These are phyloP conservation scores for Bubo blakistoni DNA, from an alignment of 2,113 vertebrate genomes.

Conservation along the genomic window DNA sequence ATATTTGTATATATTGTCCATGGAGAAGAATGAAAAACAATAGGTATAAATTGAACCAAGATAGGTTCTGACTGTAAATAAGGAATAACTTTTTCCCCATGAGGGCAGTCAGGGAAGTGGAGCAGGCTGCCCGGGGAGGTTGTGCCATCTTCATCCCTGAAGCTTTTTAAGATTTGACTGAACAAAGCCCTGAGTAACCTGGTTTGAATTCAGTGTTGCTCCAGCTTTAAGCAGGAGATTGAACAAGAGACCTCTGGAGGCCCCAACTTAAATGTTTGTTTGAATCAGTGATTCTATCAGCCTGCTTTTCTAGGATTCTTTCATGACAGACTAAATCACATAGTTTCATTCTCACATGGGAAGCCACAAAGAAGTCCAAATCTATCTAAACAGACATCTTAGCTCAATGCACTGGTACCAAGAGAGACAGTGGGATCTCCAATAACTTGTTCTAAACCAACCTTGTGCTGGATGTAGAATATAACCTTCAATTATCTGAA, in stretches of 20 bases:
- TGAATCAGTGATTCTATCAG: background rate
- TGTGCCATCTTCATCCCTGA: background rate
- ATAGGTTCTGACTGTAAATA: background rate
- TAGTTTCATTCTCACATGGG: background rate
- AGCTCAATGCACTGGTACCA: background rate
- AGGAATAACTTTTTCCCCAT: background rate
- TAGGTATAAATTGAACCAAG: background rate
- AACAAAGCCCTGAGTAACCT: background rate
- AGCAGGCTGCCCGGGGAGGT: background rate
- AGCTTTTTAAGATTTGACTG: background rate
- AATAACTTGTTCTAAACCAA: background rate
- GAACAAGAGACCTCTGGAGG: background rate
- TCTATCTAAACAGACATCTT: background rate
- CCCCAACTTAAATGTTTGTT: background rate
- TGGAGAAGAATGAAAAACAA: background rate
- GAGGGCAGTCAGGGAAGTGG: background rate
- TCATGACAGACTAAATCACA: background rate
- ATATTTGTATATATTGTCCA: background rate
- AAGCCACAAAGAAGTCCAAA: background rate
- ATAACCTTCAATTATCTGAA: background rate
- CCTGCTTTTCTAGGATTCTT: background rate
- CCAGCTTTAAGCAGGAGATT: background rate
- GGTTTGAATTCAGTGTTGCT: background rate
- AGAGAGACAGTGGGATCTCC: background rate
- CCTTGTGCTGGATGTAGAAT: background rate